These are phyloP conservation scores for Zaprionus inermis DNA, from an alignment of 1,140 invertebrate species.

Conservation along the genomic window DNA sequence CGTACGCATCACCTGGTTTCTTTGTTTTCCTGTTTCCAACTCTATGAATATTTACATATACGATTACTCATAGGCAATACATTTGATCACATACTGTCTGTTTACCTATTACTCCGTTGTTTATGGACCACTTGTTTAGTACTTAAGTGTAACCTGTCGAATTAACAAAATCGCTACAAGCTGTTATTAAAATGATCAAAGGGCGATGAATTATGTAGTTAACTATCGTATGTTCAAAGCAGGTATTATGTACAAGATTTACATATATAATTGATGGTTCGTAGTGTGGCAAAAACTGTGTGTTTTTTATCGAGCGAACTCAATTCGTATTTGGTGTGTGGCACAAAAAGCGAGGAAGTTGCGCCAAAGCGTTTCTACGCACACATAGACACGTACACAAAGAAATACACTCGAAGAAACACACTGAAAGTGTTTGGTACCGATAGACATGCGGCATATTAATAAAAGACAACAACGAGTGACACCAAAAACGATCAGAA, in stretches of 20 bases:
- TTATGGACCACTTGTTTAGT: not conserved
- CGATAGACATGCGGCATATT: slow-evolving; percentile 48
- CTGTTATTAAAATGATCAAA: not conserved
- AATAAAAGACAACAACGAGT: slow-evolving; percentile 49
- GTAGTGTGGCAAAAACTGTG: not conserved
- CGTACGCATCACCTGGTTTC: not conserved
- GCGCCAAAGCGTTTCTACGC: slow-evolving; percentile 18
- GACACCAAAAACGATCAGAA: slow-evolving; percentile 55
- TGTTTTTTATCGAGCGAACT: slow-evolving; percentile 3
- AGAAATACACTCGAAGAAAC: not conserved
- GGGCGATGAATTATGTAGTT: not conserved
- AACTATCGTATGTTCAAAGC: not conserved
- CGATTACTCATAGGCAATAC: not conserved
- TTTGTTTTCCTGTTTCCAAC: not conserved
- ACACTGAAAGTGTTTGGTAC: slow-evolving; percentile 30
- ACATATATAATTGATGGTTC: not conserved
- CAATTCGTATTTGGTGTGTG: slow-evolving; percentile 24
- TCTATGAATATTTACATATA: not conserved
- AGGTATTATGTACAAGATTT: not conserved
- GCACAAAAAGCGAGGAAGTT: slow-evolving; percentile 29
- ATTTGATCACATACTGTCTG: not conserved
- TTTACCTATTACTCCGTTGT: not conserved
- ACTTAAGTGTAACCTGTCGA: not conserved
- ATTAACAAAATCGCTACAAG: not conserved
- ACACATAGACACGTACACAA: not conserved